Evolutionary conservation across 2,888 invertebrate genomes (phyloP), one percentile per base, ranked within the genome.

Genomic region (Neria commutata): DNA sequence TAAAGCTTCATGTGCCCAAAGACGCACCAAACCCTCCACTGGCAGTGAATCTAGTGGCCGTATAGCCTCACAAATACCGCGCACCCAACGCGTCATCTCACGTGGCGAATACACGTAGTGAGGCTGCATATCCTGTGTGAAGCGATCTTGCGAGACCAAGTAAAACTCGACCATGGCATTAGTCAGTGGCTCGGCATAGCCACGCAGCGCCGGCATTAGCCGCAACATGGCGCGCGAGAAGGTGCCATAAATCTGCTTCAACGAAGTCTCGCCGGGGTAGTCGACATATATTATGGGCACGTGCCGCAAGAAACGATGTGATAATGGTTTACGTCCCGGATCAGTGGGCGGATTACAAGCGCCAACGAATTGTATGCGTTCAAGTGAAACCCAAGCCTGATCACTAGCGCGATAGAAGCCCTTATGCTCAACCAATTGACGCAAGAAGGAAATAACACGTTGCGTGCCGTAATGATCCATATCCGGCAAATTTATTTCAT

Each of bases 311-410:
- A 93, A 91, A 75, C 87, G 83, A 82, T 95, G 94, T 37, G 96
- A 95, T 6, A 98, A 85, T 2, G 97, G 97, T 82, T 98, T 98
- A 65, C 98, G 88, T 37, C 98, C 98, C 1, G 98, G 98, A 86
- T 99, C 99, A 2, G 99, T 99, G 0, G 99, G 99, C 33, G 99
- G 99, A 85, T 99, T 99, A 83, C 99, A 99, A 60, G 99, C 99
- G 16, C 99, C 99, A 26, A 99, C 99, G 82, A 99, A 99, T 81
- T 99, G 99, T 70, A 99, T 99, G 58, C 99, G 88, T 81, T 99
- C 99, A 74, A 99, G 84, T 49, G 92, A 89, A 0, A 99, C 98
- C 96, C 98, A 98, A 1, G 95, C 91, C 82, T 98, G 97, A 83
- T 98, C 98, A 76, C 82, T 90, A 8, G 94, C 91, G 57, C 95